Evolutionary conservation across 2,888 invertebrate genomes (phyloP).

Genomic region (Campoplex capitator): DNA sequence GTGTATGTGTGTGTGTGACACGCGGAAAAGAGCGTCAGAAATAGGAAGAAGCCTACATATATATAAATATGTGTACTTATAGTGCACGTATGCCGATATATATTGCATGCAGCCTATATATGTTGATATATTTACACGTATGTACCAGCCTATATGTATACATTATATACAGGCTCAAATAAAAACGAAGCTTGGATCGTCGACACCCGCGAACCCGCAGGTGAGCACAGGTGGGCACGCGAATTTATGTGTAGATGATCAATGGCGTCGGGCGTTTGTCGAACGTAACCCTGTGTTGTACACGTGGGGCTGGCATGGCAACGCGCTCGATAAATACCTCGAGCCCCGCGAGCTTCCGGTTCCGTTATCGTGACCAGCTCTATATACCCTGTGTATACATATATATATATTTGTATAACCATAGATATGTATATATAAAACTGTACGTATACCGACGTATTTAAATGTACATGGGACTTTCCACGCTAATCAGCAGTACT

Average conservation of each 20-base stretch:
- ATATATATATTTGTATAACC: background rate
- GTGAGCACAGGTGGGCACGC: slow-evolving; percentile 71
- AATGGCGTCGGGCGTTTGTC: slow-evolving; percentile 68
- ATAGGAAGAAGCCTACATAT: slow-evolving; percentile 7
- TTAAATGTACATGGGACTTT: slow-evolving; percentile 6
- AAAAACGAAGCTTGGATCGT: slow-evolving; percentile 53
- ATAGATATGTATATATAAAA: background rate
- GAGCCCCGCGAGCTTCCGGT: slow-evolving; percentile 72
- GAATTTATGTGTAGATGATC: slow-evolving; percentile 72
- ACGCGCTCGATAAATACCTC: slow-evolving; percentile 83
- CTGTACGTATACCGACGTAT: slow-evolving; percentile 15
- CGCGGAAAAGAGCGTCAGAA: slow-evolving; percentile 36
- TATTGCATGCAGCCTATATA: background rate
- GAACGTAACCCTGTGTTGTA: slow-evolving; percentile 77
- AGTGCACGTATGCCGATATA: background rate
- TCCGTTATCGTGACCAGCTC: slow-evolving; percentile 72
- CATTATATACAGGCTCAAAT: slow-evolving; percentile 36
- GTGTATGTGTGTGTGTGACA: slow-evolving; percentile 1
- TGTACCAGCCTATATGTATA: background rate
- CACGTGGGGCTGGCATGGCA: slow-evolving; percentile 84
- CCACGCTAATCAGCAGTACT: no score
- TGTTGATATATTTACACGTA: background rate
- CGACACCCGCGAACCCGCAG: slow-evolving; percentile 60
- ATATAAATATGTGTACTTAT: background rate
- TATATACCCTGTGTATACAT: background rate